Conservation (phyloP, 2,888 invertebrate genomes). For the Agonopterix alstromeriana region DNA sequence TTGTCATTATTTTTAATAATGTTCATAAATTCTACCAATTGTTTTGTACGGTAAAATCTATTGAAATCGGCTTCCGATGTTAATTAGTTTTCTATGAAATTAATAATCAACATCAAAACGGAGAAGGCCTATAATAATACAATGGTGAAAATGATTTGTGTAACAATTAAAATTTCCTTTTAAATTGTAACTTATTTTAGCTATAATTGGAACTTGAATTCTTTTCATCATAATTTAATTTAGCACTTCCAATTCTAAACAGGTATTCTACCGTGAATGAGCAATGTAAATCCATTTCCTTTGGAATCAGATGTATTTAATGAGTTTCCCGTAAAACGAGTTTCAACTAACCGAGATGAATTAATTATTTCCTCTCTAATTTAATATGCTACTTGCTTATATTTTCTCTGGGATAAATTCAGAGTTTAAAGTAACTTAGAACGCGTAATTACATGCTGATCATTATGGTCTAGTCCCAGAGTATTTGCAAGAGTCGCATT, state of each 20-base stretch:
- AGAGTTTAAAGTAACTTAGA: no score
- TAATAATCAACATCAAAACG: slow-evolving; percentile 4
- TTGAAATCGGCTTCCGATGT: background rate
- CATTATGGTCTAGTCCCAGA: no score
- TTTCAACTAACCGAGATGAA: slow-evolving; percentile 1
- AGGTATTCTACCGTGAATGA: background rate
- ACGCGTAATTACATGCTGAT: no score
- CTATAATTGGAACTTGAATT: no score
- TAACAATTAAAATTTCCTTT: background rate
- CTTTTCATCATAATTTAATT: no score
- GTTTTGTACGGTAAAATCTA: background rate
- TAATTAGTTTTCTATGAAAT: slow-evolving; percentile 9
- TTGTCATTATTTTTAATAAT: background rate
- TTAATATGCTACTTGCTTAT: background rate
- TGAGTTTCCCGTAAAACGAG: slow-evolving; percentile 4
- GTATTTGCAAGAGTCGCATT: no score
- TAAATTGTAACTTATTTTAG: background rate
- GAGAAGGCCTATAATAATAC: background rate
- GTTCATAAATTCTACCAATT: no score
- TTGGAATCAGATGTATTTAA: slow-evolving; percentile 2
- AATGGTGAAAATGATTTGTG: background rate
- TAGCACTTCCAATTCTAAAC: no score
- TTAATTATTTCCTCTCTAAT: slow-evolving; percentile 1
- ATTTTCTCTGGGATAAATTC: no score
- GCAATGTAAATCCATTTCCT: slow-evolving; percentile 4